Evolutionary conservation across 2,797 vertebrate genomes (phyloP).

Genomic region (Poeciliopsis infans): DNA sequence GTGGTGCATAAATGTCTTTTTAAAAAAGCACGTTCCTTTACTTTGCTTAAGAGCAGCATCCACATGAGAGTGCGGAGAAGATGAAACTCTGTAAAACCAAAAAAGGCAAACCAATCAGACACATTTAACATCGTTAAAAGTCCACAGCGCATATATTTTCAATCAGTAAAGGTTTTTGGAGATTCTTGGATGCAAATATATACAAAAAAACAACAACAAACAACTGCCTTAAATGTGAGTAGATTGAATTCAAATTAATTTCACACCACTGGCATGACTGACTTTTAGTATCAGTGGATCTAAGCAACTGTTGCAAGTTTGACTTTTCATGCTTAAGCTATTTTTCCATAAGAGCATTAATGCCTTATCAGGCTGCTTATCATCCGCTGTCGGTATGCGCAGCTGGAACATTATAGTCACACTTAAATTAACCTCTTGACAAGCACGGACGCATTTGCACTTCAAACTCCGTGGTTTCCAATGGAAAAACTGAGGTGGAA

Average conservation of each 20-base stretch:
- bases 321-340: conserved; percentile 50
- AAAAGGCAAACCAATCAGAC: conserved; percentile 6
- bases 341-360: conserved; percentile 61
- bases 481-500: conserved; percentile 51
- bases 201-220: no score
- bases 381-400: conserved; percentile 47
- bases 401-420: conserved; percentile 69
- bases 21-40: conserved; percentile 53
- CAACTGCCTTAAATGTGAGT: not conserved
- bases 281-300: conserved; percentile 50
- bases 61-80: conserved; percentile 35
- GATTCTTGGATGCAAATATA: not conserved
- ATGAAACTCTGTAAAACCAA: not conserved
- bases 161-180: not conserved
- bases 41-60: conserved; percentile 53
- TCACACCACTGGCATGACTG: conserved; percentile 3
- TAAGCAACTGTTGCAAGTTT: conserved; percentile 44
- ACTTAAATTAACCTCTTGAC: conserved; percentile 66
- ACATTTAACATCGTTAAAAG: not conserved
- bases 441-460: conserved; percentile 70
- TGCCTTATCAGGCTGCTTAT: conserved; percentile 64
- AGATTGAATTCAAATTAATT: not conserved
- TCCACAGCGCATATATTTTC: not conserved
- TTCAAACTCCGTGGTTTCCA: conserved; percentile 60
- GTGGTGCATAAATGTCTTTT: conserved; percentile 59